Percentiles rank a stretch among this genome's conserved stretches.
Conservation (phyloP, 1,140 invertebrate species). For the honey bee (Apis mellifera) region Amel_HAv3.1 CM009941.2:15040501-15041000, state of each 20-base stretch:
- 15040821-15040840: constrained; percentile 73
- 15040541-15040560: too few species aligned
- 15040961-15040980: constrained; percentile 64
- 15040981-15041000: constrained; percentile 57
- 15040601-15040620: constrained; percentile 48
- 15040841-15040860: constrained; percentile 43
- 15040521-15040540: not conserved
- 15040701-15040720: constrained; percentile 67
- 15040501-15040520: too few species aligned
- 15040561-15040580: constrained; percentile 51
- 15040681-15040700: constrained; percentile 71
- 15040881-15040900: too few species aligned
- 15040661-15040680: constrained; percentile 69
- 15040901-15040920: not conserved
- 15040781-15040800: constrained; percentile 64
- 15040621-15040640: constrained; percentile 60
- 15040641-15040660: constrained; percentile 63
- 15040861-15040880: not conserved
- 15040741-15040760: constrained; percentile 61
- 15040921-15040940: constrained; percentile 73
- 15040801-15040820: constrained; percentile 69
- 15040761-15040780: constrained; percentile 72
- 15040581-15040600: constrained; percentile 48
- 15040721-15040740: constrained; percentile 69
- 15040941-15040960: constrained; percentile 72